Conservation (phyloP, 2,888 invertebrate genomes). For the Acleris cristana region DNA sequence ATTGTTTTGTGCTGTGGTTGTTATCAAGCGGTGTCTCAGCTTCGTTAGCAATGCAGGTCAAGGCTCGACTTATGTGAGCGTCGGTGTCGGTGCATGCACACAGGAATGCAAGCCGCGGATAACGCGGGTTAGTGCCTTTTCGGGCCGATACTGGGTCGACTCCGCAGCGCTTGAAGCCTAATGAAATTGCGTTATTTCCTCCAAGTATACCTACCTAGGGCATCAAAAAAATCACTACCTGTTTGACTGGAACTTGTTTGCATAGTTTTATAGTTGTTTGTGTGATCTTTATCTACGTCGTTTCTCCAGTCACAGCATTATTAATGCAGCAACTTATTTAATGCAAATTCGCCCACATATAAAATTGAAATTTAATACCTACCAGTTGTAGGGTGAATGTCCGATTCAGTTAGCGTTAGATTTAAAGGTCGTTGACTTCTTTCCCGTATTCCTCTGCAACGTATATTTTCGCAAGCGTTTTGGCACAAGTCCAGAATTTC, state of each 20-base stretch:
- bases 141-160: constrained; percentile 2
- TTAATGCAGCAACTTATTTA: background rate
- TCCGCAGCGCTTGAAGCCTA: background rate
- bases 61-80: constrained; percentile 68
- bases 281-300: background rate
- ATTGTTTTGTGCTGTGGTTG: constrained; percentile 18
- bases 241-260: too few relatives aligned
- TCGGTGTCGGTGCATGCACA: constrained; percentile 51
- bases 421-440: constrained; percentile 41
- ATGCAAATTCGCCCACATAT: constrained; percentile 9
- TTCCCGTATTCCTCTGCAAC: constrained; percentile 38
- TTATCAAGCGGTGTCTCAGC: constrained; percentile 40
- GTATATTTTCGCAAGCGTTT: constrained; percentile 28
- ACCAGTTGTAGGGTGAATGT: constrained; percentile 23
- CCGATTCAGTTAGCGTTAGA: constrained; percentile 28
- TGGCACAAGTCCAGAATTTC: constrained; percentile 39
- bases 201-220: too few relatives aligned
- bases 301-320: background rate
- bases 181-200: background rate
- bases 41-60: constrained; percentile 71
- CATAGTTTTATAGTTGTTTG: too few relatives aligned
- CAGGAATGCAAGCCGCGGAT: constrained; percentile 50
- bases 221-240: too few relatives aligned
- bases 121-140: constrained; percentile 11
- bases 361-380: background rate